phyloP scores from a whole-genome alignment of 2,888 invertebrate species.

The Drosophila nigricruria region DNA sequence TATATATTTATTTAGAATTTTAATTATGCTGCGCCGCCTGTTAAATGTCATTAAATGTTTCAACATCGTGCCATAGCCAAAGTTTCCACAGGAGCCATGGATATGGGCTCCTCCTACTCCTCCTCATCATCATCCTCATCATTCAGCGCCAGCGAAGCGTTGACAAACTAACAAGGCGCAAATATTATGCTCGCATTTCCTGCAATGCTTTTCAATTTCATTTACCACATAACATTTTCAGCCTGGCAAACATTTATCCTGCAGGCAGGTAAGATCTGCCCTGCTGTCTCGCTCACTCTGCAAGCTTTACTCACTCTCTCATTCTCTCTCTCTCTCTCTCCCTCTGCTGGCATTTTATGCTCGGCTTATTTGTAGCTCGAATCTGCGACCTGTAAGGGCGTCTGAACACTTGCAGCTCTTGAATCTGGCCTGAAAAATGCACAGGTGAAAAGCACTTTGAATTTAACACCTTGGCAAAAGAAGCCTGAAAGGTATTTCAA shows the following conservation, averaged over 20 bases:
- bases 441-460: slow-evolving; percentile 33
- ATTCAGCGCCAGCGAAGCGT: slow-evolving; percentile 72
- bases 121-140: slow-evolving; percentile 58
- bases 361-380: slow-evolving; percentile 69
- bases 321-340: background rate
- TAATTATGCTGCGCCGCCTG: slow-evolving; percentile 69
- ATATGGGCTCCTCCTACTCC: no score
- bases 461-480: slow-evolving; percentile 32
- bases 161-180: slow-evolving; percentile 79
- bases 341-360: slow-evolving; percentile 68
- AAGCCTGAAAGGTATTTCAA: background rate
- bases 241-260: slow-evolving; percentile 47
- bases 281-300: slow-evolving; percentile 15
- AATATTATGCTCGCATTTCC: slow-evolving; percentile 72
- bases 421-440: slow-evolving; percentile 32
- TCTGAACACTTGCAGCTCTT: slow-evolving; percentile 38
- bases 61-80: slow-evolving; percentile 44
- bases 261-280: slow-evolving; percentile 32
- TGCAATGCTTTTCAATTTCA: slow-evolving; percentile 73
- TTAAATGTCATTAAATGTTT: slow-evolving; percentile 79
- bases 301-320: background rate
- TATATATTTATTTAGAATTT: slow-evolving; percentile 66
- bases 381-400: slow-evolving; percentile 14
- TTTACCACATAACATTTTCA: slow-evolving; percentile 63
- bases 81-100: no score